A percentile compares a stretch with the other conserved stretches of the same genome.
Conservation (phyloP, 2,113 vertebrate species). For the Callipepla californica region DNA sequence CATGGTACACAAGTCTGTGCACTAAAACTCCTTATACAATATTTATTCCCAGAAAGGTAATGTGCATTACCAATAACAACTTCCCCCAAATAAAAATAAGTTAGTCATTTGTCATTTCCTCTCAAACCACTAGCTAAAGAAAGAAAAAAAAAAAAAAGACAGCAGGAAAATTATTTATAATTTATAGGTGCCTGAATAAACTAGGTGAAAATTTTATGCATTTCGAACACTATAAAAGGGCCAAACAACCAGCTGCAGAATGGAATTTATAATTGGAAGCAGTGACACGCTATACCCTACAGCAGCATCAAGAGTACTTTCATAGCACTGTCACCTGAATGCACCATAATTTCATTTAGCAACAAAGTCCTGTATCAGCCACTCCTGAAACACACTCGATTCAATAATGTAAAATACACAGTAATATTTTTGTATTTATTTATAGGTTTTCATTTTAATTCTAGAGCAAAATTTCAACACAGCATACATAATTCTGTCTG, state of each 20-base stretch:
- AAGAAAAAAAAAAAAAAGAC: not conserved
- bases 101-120: not conserved
- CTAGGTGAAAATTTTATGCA: not conserved
- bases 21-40: constrained; percentile 47
- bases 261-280: constrained; percentile 6
- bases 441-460: constrained; percentile 36
- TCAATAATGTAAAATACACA: constrained; percentile 35
- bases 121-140: not conserved
- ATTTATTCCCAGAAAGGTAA: constrained; percentile 37
- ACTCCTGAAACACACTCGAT: not conserved
- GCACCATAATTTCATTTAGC: constrained; percentile 10
- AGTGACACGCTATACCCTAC: not conserved
- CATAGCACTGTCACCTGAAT: constrained; percentile 33
- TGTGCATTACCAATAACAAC: constrained; percentile 15
- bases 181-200: constrained; percentile 3
- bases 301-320: constrained; percentile 5
- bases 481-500: constrained; percentile 67
- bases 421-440: constrained; percentile 60
- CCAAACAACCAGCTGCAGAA: constrained; percentile 2
- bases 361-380: constrained; percentile 1
- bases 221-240: not conserved
- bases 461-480: constrained; percentile 38
- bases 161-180: not conserved
- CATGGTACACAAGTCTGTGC: not conserved
- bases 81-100: not conserved